Evolutionary conservation across 1,140 invertebrate genomes (phyloP), one percentile per base, ranked within the genome.

Genomic region (Paracyclopina nana): DNA sequence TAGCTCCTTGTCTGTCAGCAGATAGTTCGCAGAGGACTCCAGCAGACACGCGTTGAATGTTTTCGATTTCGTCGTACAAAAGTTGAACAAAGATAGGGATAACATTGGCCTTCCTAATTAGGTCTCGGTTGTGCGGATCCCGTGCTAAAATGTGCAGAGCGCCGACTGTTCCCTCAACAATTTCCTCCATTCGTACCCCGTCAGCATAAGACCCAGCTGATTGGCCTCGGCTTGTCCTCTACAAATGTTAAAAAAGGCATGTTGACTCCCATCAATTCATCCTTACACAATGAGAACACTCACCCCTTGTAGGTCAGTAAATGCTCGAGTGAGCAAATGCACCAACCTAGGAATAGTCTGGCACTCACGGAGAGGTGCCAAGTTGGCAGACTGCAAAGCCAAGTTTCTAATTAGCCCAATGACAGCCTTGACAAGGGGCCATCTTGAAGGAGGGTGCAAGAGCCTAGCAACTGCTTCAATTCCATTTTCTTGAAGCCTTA

Each of bases 101-200:
- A 41, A 94, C 85, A 62, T 79, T 81, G 60, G 94, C 82, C 55
- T 81, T 78, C 38, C 88, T 72, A 54, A 97, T 92, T 34, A 92
- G 79, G 24, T 82, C 78, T 55, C 90, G 71, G 65, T 95, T 96
- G 63, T 91, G 78, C 1, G 79, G 78, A 64, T 98, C 91, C 44
- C 88, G 69, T 0, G 91, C 90, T 12, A 98, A 70, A 61, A 96
- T 94, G 64, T 98, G 91, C 41, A 98, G 72, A 27, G 92, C 91
- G 1, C 91, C 91, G 8, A 97, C 88, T 14, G 87, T 90, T 29
- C 90, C 88, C 66, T 96, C 91, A 6, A 96, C 86, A 54, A 97
- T 94, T 67, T 96, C 91, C 61, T 96, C 91, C 91, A 97, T 95
- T 25, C 88, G 74, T 1, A 96, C 90, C 50, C 90, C 90, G 68